Evolutionary conservation across 2,888 invertebrate genomes (phyloP).

Genomic region (Brassicogethes aeneus): DNA sequence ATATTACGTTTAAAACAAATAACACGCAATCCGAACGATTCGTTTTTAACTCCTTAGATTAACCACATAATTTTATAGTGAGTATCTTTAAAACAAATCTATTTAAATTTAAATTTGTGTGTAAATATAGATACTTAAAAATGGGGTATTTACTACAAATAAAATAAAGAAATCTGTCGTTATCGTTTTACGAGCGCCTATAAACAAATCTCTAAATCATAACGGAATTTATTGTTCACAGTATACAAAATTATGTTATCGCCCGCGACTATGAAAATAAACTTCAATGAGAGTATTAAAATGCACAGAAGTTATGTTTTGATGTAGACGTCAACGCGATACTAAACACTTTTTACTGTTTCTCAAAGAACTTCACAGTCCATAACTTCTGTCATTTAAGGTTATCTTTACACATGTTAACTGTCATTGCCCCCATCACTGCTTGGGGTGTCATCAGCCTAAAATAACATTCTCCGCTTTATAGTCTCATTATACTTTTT

Average conservation of each 20-base stretch:
- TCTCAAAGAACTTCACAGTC: constrained; percentile 28
- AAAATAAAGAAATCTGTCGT: too few species aligned
- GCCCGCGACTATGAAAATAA: background rate
- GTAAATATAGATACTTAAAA: too few species aligned
- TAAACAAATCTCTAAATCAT: too few species aligned
- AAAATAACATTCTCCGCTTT: constrained; percentile 16
- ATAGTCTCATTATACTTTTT: background rate
- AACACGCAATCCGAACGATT: too few species aligned
- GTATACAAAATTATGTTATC: background rate
- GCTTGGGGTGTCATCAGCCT: constrained; percentile 12
- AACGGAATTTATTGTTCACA: background rate
- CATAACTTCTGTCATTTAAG: constrained; percentile 28
- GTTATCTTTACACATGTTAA: constrained; percentile 34
- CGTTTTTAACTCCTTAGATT: too few species aligned
- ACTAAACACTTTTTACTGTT: constrained; percentile 24
- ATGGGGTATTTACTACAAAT: too few species aligned
- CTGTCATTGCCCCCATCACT: constrained; percentile 28
- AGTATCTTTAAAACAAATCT: too few species aligned
- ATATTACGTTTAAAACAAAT: too few species aligned
- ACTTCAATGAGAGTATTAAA: background rate
- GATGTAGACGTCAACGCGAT: constrained; percentile 22
- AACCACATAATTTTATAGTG: too few species aligned
- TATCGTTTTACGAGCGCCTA: too few species aligned
- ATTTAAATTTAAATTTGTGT: too few species aligned
- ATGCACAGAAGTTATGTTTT: constrained; percentile 15